Evolutionary conservation across 2,888 invertebrate species (phyloP).

Genomic region (Papilio gigon): DNA sequence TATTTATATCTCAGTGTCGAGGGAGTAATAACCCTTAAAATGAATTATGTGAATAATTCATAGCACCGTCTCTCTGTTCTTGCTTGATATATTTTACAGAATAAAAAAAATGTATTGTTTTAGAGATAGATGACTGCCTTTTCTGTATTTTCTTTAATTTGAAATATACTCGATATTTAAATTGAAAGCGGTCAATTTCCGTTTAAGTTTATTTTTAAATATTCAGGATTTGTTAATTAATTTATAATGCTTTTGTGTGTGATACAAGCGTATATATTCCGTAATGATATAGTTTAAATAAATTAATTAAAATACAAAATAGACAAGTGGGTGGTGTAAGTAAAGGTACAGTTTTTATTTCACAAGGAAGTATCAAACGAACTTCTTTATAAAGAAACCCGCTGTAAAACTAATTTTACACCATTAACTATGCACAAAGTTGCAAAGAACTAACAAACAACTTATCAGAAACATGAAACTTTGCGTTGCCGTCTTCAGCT

Average conservation of each 20-base stretch:
- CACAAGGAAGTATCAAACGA: conserved; percentile 5
- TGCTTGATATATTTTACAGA: conserved; percentile 57
- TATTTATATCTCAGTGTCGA: conserved; percentile 36
- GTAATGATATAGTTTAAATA: no score
- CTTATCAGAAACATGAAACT: conserved; percentile 36
- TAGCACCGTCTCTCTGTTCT: conserved; percentile 54
- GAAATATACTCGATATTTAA: no score
- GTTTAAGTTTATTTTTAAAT: no score
- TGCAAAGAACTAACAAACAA: conserved; percentile 35
- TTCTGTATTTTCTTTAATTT: no score
- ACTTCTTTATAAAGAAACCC: conserved; percentile 19
- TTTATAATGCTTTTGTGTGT: no score
- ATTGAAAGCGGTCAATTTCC: no score
- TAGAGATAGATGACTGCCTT: no score
- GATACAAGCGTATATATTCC: no score
- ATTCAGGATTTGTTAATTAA: no score
- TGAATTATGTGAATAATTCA: conserved; percentile 73
- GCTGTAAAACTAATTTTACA: conserved; percentile 34
- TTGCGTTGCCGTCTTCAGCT: conserved; percentile 30
- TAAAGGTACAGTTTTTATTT: background rate
- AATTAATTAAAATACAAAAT: no score
- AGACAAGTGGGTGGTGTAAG: no score
- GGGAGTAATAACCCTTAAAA: conserved; percentile 57
- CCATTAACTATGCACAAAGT: conserved; percentile 37
- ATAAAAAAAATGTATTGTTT: no score